Conservation (phyloP, 2,113 vertebrate genomes). For the Alaudala cheleensis region DNA sequence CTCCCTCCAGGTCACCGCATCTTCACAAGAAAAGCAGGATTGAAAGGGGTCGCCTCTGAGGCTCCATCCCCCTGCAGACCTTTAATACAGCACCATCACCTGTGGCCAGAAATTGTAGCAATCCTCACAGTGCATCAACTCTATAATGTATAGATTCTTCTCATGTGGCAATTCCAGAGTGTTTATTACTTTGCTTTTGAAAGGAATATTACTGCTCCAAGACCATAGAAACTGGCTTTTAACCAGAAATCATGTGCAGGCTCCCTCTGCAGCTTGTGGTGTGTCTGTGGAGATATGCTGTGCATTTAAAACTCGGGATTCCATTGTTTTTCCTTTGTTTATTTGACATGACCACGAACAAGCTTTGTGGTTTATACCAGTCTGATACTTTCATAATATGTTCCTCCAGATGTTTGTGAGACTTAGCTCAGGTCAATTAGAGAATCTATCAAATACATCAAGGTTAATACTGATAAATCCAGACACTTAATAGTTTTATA, state of each 20-base stretch:
- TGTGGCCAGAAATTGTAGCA: neutral
- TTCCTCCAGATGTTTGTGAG: neutral
- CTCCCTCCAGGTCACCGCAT: neutral
- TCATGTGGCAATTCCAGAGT: neutral
- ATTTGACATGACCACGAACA: neutral
- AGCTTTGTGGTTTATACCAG: neutral
- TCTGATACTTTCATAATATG: neutral
- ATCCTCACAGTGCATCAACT: neutral
- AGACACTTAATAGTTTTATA: neutral
- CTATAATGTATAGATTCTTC: neutral
- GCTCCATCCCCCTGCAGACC: neutral
- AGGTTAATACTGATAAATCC: neutral
- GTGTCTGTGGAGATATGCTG: neutral
- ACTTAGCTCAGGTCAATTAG: neutral
- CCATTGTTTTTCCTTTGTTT: neutral
- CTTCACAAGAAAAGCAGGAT: neutral
- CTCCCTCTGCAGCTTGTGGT: neutral
- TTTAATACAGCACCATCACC: fast-evolving
- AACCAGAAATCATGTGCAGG: neutral
- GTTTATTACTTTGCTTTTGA: neutral
- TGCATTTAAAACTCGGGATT: neutral
- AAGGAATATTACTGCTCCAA: neutral
- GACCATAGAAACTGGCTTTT: neutral
- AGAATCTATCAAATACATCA: neutral
- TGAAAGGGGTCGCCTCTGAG: neutral